Percentiles rank a stretch among this genome's conserved stretches.
Conservation (phyloP, 2,888 invertebrate genomes). For the Troides aeacus region DNA sequence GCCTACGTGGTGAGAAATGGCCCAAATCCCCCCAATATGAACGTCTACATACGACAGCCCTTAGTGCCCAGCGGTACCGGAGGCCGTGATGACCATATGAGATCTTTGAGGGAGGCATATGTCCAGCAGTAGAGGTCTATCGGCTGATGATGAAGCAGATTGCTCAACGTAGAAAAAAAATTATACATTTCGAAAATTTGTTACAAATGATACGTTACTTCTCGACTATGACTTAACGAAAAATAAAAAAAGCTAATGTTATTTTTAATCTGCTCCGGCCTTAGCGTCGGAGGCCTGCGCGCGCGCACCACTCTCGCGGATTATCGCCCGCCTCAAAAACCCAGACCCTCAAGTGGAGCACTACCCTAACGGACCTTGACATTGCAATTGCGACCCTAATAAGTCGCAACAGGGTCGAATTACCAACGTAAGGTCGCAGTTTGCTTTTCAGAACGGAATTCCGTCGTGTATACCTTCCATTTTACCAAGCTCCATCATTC, state of each 20-base stretch:
- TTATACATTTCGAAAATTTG: background rate
- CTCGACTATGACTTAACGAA: slow-evolving; percentile 5
- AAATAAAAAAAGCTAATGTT: slow-evolving; percentile 28
- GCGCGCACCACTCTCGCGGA: slow-evolving; percentile 63
- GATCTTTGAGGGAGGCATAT: no score
- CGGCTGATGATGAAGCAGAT: no score
- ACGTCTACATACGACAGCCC: no score
- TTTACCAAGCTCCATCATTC: slow-evolving; percentile 29
- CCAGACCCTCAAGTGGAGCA: slow-evolving; percentile 52
- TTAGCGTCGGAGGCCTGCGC: slow-evolving; percentile 58
- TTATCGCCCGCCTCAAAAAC: slow-evolving; percentile 57
- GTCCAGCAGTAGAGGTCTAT: no score
- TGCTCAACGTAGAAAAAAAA: no score
- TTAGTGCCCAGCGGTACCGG: no score
- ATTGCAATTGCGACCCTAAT: slow-evolving; percentile 52
- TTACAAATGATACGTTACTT: background rate
- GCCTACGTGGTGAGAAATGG: no score
- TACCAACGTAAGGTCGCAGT: slow-evolving; percentile 32
- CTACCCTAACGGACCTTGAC: slow-evolving; percentile 55
- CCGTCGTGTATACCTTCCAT: slow-evolving; percentile 35
- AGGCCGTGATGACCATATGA: no score
- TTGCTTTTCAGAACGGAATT: slow-evolving; percentile 38
- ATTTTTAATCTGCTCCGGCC: slow-evolving; percentile 58
- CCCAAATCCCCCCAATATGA: no score
- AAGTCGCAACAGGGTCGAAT: slow-evolving; percentile 39